Conservation (phyloP, 1,140 invertebrate species). For the Bombus impatiens region DNA sequence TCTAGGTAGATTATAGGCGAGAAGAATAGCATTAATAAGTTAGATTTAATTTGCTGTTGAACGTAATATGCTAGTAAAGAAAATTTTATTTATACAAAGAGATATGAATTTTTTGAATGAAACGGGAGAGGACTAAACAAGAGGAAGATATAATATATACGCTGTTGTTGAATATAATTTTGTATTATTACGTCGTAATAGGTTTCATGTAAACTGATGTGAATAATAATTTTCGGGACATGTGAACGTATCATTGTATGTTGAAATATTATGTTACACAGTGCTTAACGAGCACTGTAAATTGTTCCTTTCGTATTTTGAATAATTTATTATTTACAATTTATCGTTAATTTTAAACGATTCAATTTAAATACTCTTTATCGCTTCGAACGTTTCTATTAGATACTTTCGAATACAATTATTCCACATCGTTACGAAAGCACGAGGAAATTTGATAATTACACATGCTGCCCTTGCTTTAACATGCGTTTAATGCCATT, state of each 20-base stretch:
- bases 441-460: neutral
- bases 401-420: neutral
- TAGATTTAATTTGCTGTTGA: neutral
- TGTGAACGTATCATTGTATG: neutral
- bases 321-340: neutral
- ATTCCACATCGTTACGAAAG: neutral
- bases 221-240: neutral
- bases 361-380: neutral
- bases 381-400: neutral
- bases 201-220: neutral
- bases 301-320: neutral
- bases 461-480: neutral
- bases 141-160: too few species aligned
- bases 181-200: neutral
- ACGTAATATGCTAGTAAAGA: neutral
- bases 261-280: neutral
- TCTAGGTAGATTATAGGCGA: neutral
- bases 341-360: neutral
- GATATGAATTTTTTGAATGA: neutral
- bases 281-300: neutral
- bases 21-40: neutral
- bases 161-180: neutral
- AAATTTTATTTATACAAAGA: neutral
- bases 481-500: neutral
- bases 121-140: too few species aligned